A percentile compares a stretch with the other conserved stretches of the same genome.
These are phyloP conservation scores for Syrmaticus mikado DNA, from an alignment of 2,113 vertebrate genomes.

Conservation along the genomic window DNA sequence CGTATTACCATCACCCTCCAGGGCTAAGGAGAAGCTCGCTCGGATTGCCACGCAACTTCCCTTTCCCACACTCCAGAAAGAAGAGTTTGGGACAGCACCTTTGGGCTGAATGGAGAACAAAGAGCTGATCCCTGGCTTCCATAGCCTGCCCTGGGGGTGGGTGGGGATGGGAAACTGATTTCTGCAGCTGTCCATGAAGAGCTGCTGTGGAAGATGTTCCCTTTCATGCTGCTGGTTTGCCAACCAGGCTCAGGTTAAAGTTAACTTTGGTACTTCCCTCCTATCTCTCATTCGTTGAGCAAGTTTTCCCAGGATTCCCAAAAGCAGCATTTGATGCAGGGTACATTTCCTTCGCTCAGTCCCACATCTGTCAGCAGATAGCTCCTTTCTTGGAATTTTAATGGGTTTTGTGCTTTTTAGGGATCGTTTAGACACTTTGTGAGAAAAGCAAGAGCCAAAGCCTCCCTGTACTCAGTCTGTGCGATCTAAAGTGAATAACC, in stretches of 20 bases:
- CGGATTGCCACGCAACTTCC: not conserved
- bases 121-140: accelerated
- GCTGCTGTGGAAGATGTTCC: not conserved
- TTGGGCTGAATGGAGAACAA: not conserved
- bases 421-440: not conserved
- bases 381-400: not conserved
- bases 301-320: not conserved
- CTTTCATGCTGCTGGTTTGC: not conserved
- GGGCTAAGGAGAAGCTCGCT: not conserved
- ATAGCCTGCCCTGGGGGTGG: accelerated
- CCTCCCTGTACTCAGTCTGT: not conserved
- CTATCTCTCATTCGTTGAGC: not conserved
- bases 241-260: not conserved
- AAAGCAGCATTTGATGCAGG: not conserved
- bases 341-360: not conserved
- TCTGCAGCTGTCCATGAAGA: not conserved
- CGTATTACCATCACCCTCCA: not conserved
- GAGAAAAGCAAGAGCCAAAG: not conserved
- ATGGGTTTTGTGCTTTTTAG: not conserved
- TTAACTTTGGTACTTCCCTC: not conserved
- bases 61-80: not conserved
- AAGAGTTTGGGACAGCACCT: not conserved
- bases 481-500: not conserved
- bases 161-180: not conserved
- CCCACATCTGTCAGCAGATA: not conserved